These are phyloP conservation scores for Drosophila pseudotakahashii DNA, from an alignment of 2,888 invertebrate genomes.

Conservation along the genomic window DNA sequence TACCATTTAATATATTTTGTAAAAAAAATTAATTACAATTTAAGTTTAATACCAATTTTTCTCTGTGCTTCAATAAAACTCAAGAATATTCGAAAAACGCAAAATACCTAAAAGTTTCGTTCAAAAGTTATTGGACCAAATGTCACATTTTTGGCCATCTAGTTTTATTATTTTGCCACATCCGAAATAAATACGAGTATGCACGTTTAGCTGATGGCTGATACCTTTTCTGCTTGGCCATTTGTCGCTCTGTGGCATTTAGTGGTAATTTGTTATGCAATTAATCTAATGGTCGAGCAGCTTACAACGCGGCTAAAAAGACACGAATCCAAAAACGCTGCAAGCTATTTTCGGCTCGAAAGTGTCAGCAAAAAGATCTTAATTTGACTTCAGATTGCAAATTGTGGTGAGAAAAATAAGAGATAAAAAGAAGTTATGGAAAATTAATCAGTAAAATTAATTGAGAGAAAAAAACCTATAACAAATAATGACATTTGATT, in stretches of 20 bases:
- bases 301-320: constrained; percentile 15
- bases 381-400: constrained; percentile 12
- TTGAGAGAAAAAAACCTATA: neutral
- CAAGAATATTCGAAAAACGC: neutral
- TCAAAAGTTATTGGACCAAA: constrained; percentile 2
- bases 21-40: no score
- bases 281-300: constrained; percentile 35
- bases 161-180: constrained; percentile 11
- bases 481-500: neutral
- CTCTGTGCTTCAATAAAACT: neutral
- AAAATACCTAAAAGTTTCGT: no score
- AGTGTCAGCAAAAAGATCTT: constrained; percentile 25
- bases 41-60: neutral
- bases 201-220: constrained; percentile 1
- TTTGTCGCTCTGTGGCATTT: constrained; percentile 17
- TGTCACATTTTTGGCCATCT: constrained; percentile 4
- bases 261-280: constrained; percentile 43
- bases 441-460: neutral
- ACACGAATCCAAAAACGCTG: constrained; percentile 16
- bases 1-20: no score
- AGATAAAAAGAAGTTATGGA: neutral
- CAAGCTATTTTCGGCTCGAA: neutral
- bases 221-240: constrained; percentile 30
- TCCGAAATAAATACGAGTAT: neutral
- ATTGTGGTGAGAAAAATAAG: neutral